These are phyloP conservation scores for Circaetus gallicus DNA, from an alignment of 2,113 vertebrate genomes.

Conservation along the genomic window DNA sequence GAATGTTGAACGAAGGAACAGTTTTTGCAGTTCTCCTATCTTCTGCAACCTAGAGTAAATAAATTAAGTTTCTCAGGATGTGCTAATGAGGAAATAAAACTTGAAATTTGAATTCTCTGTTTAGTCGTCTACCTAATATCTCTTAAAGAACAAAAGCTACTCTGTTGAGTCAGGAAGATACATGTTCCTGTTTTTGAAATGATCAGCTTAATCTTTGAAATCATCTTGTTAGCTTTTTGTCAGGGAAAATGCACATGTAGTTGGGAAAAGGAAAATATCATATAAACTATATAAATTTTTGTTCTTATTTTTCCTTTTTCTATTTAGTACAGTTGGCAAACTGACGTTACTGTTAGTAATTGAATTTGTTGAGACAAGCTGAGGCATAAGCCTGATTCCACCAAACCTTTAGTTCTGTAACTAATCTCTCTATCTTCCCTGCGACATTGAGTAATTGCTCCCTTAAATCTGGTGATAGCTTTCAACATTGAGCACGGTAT, in stretches of 20 bases:
- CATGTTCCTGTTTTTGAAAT: neutral
- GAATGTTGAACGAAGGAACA: neutral
- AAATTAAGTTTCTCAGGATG: neutral
- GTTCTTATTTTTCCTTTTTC: neutral
- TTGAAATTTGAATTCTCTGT: neutral
- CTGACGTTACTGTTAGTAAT: neutral
- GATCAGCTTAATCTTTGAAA: neutral
- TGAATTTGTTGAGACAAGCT: neutral
- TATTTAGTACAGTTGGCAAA: neutral
- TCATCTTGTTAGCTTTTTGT: neutral
- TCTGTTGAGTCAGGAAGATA: neutral
- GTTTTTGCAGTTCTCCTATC: neutral
- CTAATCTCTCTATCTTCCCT: neutral
- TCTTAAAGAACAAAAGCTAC: neutral
- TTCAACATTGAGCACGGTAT: rapidly evolving
- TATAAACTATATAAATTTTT: neutral
- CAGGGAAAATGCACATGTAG: neutral
- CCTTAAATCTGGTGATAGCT: neutral
- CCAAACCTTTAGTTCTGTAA: neutral
- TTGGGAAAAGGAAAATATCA: neutral
- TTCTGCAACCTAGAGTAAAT: neutral
- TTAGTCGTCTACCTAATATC: neutral
- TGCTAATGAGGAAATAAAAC: neutral
- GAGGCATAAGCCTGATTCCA: neutral
- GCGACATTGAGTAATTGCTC: neutral